phyloP scores from a whole-genome alignment of 2,113 vertebrate species.

The Sterna hirundo region DNA sequence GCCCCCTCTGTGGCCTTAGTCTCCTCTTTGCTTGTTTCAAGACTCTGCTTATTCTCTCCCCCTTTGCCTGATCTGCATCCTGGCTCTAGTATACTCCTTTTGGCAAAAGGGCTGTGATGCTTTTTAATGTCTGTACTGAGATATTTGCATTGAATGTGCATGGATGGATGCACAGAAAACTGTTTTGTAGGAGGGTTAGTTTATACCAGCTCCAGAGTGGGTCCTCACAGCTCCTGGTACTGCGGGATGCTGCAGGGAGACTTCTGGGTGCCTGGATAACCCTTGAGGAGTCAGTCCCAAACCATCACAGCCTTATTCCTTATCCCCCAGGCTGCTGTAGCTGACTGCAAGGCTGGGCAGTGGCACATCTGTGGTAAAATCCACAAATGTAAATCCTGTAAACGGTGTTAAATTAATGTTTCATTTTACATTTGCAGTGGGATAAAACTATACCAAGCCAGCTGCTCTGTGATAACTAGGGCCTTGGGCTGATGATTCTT shows the following conservation, averaged over 20 bases:
- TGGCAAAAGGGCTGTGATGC: background rate
- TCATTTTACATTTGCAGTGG: background rate
- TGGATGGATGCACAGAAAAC: background rate
- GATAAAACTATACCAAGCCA: background rate
- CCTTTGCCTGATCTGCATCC: background rate
- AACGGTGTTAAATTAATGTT: background rate
- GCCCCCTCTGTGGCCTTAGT: background rate
- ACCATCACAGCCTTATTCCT: background rate
- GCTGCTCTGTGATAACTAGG: no score
- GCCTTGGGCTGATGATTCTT: background rate
- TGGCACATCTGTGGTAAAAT: background rate
- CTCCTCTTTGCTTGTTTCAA: background rate
- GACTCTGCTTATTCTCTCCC: background rate
- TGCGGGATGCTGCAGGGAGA: background rate
- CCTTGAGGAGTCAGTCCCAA: background rate
- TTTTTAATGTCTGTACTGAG: background rate
- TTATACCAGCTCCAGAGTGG: background rate
- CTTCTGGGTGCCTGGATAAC: background rate
- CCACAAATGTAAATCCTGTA: background rate
- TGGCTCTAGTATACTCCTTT: accelerated
- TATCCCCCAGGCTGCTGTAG: background rate
- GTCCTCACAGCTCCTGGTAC: background rate
- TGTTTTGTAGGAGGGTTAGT: background rate
- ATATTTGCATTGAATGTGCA: background rate
- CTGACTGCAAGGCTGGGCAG: background rate